Percentiles rank a stretch among this genome's conserved stretches.
These are phyloP conservation scores for Hypocryptadius cinnamomeus DNA, from an alignment of 2,113 vertebrate species.

Conservation along the genomic window DNA sequence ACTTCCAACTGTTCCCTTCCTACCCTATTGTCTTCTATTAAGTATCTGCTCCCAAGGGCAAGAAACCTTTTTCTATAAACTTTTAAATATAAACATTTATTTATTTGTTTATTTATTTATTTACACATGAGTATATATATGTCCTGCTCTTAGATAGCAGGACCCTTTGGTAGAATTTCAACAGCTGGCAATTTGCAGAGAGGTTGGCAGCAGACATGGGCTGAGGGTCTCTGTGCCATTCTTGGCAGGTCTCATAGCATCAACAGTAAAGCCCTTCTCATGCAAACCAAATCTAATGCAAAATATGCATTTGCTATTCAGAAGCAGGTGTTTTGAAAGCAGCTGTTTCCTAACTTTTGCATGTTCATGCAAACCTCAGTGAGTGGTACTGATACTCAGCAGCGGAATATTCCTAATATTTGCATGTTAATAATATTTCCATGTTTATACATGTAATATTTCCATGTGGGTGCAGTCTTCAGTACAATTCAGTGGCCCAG, in stretches of 20 bases:
- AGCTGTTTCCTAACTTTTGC: neutral
- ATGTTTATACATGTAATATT: neutral
- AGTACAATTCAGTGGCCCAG: neutral
- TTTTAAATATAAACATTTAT: neutral
- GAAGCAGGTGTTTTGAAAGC: neutral
- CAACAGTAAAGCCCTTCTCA: neutral
- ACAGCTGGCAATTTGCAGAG: neutral
- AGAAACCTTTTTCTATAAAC: neutral
- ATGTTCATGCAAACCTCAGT: neutral
- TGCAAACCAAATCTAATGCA: neutral
- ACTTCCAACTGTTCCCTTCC: neutral
- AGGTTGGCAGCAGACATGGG: fast-evolving
- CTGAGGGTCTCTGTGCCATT: neutral
- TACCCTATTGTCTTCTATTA: neutral
- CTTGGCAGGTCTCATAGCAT: neutral
- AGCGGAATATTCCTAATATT: neutral
- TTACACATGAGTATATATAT: neutral
- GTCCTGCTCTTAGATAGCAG: neutral
- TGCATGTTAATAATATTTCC: neutral
- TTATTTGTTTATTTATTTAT: neutral
- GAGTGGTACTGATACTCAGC: neutral
- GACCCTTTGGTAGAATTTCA: neutral
- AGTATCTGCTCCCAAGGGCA: neutral
- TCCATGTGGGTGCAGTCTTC: neutral
- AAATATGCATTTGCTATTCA: neutral